These are phyloP conservation scores for Mycogona germanica DNA, from an alignment of 2,888 invertebrate genomes.

Conservation along the genomic window DNA sequence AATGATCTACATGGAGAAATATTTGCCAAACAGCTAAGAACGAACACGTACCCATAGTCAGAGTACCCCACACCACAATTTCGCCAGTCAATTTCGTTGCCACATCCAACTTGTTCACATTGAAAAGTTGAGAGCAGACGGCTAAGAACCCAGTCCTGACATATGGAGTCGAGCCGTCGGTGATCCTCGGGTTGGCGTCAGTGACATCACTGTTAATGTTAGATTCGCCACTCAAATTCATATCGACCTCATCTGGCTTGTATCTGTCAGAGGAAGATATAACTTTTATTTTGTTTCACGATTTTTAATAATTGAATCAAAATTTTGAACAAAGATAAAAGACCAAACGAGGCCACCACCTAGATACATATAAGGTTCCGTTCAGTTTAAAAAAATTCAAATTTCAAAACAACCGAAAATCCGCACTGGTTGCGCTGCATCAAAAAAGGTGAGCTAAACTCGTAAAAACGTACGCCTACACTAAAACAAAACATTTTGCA, in stretches of 20 bases:
- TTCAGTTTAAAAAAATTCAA: background rate
- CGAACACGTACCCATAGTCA: conserved; percentile 19
- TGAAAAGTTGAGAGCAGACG: conserved; percentile 20
- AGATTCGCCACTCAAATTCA: conserved; percentile 32
- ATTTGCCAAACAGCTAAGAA: background rate
- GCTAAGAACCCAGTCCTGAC: too few species aligned
- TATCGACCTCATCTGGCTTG: background rate
- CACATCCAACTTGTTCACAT: conserved; percentile 18
- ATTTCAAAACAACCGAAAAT: background rate
- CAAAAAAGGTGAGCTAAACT: background rate
- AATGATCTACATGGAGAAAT: background rate
- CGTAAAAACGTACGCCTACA: background rate
- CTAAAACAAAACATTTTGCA: too few species aligned
- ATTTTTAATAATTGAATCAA: too few species aligned
- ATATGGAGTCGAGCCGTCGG: conserved; percentile 32
- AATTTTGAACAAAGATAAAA: too few species aligned
- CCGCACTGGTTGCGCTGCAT: background rate
- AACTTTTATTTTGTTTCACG: too few species aligned
- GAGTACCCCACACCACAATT: conserved; percentile 22
- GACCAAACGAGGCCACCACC: too few species aligned
- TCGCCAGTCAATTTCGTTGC: conserved; percentile 22
- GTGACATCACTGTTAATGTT: conserved; percentile 36
- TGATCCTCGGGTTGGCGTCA: conserved; percentile 34
- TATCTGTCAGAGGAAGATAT: background rate
- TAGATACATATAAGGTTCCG: background rate